A percentile compares a stretch with the other conserved stretches of the same genome.
Evolutionary conservation across 2,113 vertebrate genomes (phyloP).

Genomic region (Melanerpes formicivorus): DNA sequence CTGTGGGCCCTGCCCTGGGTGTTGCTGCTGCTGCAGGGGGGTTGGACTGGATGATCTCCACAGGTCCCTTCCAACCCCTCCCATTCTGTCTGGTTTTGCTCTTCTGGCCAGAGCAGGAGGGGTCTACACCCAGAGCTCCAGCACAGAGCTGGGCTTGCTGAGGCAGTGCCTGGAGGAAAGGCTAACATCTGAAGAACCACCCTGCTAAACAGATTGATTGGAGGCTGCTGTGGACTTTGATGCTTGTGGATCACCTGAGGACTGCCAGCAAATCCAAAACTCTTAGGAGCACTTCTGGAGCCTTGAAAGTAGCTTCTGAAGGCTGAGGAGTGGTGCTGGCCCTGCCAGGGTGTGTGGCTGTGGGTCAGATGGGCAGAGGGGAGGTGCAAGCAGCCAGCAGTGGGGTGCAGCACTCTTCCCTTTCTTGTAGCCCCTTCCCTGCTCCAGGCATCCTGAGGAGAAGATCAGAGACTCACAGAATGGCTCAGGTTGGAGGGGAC

Average conservation of each 20-base stretch:
- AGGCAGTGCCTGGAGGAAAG: background rate
- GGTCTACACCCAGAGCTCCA: background rate
- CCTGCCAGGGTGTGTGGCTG: background rate
- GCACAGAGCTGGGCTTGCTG: background rate
- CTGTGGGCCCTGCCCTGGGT: too few species aligned
- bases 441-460: background rate
- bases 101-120: background rate
- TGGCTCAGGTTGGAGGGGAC: too few species aligned
- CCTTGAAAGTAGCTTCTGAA: conserved; percentile 4
- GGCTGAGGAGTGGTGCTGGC: background rate
- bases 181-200: background rate
- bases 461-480: too few species aligned
- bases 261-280: background rate
- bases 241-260: background rate
- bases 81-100: background rate
- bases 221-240: background rate
- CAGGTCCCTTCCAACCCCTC: too few species aligned
- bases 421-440: background rate
- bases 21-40: too few species aligned
- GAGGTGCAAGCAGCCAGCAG: background rate
- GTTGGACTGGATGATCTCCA: too few species aligned
- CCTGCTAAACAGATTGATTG: background rate
- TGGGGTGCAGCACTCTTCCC: background rate
- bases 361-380: background rate
- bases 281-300: background rate